Evolutionary conservation across 2,888 invertebrate genomes (phyloP).

Genomic region (Eupithecia inturbata): DNA sequence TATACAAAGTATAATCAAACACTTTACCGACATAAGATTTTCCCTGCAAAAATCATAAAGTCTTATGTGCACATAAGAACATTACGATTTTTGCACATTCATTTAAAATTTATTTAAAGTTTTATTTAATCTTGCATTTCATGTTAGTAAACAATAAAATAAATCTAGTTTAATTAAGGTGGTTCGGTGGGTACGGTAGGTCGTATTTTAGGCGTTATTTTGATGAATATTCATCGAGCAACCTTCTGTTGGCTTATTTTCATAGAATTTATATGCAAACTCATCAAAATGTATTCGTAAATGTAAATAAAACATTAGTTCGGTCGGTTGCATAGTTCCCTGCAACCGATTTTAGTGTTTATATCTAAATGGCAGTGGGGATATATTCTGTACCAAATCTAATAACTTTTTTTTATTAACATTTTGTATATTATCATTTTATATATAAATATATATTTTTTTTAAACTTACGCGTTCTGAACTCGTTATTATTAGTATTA

Average conservation of each 20-base stretch:
- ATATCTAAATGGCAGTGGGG: background rate
- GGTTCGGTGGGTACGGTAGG: background rate
- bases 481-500: too few relatives aligned
- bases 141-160: background rate
- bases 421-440: too few relatives aligned
- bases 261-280: conserved; percentile 18
- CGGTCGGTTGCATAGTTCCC: background rate
- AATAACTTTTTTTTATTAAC: background rate
- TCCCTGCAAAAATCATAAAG: too few relatives aligned
- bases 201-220: conserved; percentile 13
- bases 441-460: too few relatives aligned
- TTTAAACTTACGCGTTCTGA: too few relatives aligned
- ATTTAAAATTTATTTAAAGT: background rate
- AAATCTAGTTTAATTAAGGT: background rate
- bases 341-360: background rate
- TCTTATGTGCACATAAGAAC: too few relatives aligned
- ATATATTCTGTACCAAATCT: background rate
- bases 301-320: background rate
- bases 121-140: background rate
- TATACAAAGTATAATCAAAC: too few relatives aligned
- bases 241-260: conserved; percentile 15
- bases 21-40: background rate
- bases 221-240: conserved; percentile 24
- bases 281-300: background rate
- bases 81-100: background rate